These are phyloP conservation scores for Ischnura elegans DNA, from an alignment of 2,888 invertebrate genomes.

Conservation along the genomic window DNA sequence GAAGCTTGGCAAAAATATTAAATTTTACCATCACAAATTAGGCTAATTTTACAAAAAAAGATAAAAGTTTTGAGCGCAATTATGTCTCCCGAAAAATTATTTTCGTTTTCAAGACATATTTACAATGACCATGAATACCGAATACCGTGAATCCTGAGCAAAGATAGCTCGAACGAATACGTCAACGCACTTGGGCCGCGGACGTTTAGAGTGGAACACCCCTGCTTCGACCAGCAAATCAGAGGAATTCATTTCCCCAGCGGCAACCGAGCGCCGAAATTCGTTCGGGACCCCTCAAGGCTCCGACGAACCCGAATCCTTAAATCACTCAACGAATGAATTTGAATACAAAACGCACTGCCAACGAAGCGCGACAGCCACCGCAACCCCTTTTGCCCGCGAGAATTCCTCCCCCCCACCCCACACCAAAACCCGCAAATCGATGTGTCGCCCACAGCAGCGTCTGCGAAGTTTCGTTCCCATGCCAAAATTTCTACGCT, in stretches of 20 bases:
- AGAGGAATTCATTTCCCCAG: background rate
- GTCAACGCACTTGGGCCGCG: too few species aligned
- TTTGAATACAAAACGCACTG: background rate
- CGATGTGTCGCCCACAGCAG: constrained; percentile 21
- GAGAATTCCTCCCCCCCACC: background rate
- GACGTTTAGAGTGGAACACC: background rate
- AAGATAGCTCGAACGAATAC: too few species aligned
- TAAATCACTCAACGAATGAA: constrained; percentile 3
- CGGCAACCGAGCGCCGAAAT: background rate
- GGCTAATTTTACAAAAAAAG: too few species aligned
- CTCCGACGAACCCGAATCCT: background rate
- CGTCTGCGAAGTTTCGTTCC: constrained; percentile 26
- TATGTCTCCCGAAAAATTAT: too few species aligned
- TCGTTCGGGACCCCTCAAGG: background rate
- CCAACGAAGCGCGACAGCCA: background rate
- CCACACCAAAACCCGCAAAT: background rate
- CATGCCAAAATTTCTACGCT: constrained; percentile 23
- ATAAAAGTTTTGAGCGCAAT: too few species aligned
- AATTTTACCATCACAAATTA: too few species aligned
- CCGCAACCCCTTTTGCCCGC: background rate
- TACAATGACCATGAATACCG: too few species aligned
- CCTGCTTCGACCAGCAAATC: background rate
- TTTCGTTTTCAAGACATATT: too few species aligned
- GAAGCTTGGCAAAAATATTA: too few species aligned
- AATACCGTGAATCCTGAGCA: too few species aligned